Percentiles rank a stretch among this genome's conserved stretches.
These are phyloP conservation scores for Sussaba pulchella DNA, from an alignment of 2,888 invertebrate species.

Conservation along the genomic window DNA sequence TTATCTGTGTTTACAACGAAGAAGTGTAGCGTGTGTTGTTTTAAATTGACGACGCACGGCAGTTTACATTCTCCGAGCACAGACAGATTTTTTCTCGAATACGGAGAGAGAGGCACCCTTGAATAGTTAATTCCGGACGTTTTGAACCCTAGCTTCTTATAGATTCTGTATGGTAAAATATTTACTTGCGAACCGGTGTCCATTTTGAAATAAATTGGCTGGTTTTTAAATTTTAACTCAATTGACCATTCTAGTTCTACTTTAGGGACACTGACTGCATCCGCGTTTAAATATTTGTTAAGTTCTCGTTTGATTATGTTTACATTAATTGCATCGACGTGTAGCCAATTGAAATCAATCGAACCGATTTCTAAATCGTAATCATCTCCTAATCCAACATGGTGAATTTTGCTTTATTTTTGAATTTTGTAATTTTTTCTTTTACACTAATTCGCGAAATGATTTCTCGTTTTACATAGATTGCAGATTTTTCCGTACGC, in stretches of 20 bases:
- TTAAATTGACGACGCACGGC: neutral
- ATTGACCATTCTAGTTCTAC: conserved; percentile 24
- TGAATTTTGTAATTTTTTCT: neutral
- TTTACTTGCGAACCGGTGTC: conserved; percentile 60
- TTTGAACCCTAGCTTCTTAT: neutral
- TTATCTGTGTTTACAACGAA: conserved; percentile 26
- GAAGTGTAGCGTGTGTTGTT: conserved; percentile 1
- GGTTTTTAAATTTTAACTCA: conserved; percentile 5
- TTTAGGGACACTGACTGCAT: too few species aligned
- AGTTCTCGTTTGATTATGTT: neutral
- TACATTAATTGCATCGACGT: conserved; percentile 11
- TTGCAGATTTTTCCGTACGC: conserved; percentile 62
- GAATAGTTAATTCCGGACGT: conserved; percentile 4
- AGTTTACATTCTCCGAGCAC: conserved; percentile 8
- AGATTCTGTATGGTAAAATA: conserved; percentile 22
- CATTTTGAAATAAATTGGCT: conserved; percentile 53
- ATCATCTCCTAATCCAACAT: neutral
- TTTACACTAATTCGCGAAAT: conserved; percentile 59
- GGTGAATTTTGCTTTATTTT: conserved; percentile 15
- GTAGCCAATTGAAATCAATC: conserved; percentile 7
- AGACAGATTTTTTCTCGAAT: conserved; percentile 20
- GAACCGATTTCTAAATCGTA: neutral
- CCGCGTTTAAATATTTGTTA: too few species aligned
- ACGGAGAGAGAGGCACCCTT: conserved; percentile 15
- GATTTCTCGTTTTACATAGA: conserved; percentile 64